Conservation (phyloP, 2,888 invertebrate genomes). For the Philhelius pedissequus region DNA sequence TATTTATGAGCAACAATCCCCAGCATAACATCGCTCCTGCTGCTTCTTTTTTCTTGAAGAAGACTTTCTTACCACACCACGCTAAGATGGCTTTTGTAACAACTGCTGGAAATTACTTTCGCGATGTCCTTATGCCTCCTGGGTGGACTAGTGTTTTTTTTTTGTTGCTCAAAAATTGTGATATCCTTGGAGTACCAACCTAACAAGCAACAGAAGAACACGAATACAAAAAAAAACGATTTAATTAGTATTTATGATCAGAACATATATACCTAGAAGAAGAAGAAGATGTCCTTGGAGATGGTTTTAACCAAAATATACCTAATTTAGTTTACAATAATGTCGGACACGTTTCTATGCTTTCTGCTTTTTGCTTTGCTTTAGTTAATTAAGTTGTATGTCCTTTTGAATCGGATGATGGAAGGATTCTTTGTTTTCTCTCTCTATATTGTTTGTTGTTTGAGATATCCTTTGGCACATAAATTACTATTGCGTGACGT, state of each 20-base stretch:
- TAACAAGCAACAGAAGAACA: neutral
- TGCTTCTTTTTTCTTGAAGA: neutral
- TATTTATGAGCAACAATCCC: slow-evolving; percentile 50
- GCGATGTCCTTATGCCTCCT: slow-evolving; percentile 14
- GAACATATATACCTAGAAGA: neutral
- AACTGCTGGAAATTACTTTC: slow-evolving; percentile 25
- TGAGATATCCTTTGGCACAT: slow-evolving; percentile 23
- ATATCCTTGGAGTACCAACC: neutral
- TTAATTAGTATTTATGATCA: slow-evolving; percentile 58
- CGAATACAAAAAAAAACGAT: slow-evolving; percentile 10
- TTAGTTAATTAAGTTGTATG: slow-evolving; percentile 10
- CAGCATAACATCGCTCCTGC: neutral
- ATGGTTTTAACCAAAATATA: slow-evolving; percentile 24
- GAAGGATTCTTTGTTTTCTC: neutral
- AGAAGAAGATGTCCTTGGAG: slow-evolving; percentile 42
- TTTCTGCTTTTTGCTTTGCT: slow-evolving; percentile 11
- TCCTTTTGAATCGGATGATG: neutral
- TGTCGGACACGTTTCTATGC: slow-evolving; percentile 56
- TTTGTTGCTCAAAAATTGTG: neutral
- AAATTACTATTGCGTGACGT: slow-evolving; percentile 44
- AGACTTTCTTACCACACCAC: neutral
- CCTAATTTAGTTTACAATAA: slow-evolving; percentile 58
- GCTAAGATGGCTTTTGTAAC: neutral
- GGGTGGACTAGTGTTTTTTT: neutral
- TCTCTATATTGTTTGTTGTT: neutral